Evolutionary conservation across 2,797 vertebrate genomes (phyloP).

Genomic region (Jordanella pulchra): DNA sequence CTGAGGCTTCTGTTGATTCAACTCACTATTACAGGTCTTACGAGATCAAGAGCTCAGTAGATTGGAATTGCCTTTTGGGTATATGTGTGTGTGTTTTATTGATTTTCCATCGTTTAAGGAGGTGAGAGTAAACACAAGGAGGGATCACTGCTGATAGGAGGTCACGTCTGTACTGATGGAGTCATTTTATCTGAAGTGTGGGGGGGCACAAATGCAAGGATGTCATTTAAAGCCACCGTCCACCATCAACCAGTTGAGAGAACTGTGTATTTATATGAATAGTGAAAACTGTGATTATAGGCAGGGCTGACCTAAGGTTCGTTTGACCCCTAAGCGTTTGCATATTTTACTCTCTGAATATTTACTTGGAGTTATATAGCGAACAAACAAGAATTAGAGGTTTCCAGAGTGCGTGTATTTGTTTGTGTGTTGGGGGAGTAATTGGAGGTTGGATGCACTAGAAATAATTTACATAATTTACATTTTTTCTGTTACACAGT

Average conservation of each 20-base stretch:
- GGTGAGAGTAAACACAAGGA: slow-evolving; percentile 65
- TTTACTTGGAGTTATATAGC: background rate
- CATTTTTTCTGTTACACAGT: too few species aligned
- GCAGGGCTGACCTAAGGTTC: background rate
- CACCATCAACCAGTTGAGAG: slow-evolving; percentile 21
- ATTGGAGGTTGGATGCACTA: too few species aligned
- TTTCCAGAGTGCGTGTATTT: too few species aligned
- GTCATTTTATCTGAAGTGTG: slow-evolving; percentile 45
- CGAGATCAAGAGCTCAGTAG: slow-evolving; percentile 52
- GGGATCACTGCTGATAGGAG: slow-evolving; percentile 48
- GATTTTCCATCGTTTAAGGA: slow-evolving; percentile 60
- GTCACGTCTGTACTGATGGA: slow-evolving; percentile 39
- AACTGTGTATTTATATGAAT: slow-evolving; percentile 9
- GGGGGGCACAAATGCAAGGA: slow-evolving; percentile 21
- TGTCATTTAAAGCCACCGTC: slow-evolving; percentile 27
- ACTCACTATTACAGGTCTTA: slow-evolving; percentile 33
- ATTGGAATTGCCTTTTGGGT: slow-evolving; percentile 44
- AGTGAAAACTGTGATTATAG: slow-evolving; percentile 8
- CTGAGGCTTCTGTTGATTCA: slow-evolving; percentile 56
- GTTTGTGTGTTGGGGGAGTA: too few species aligned
- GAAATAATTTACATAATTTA: too few species aligned
- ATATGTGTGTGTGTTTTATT: slow-evolving; percentile 46
- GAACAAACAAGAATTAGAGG: background rate
- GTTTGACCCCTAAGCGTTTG: background rate
- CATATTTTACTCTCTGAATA: background rate